Base-by-base conservation (phyloP, 2,888 invertebrate genomes). In the Agrotis ipsilon region DNA sequence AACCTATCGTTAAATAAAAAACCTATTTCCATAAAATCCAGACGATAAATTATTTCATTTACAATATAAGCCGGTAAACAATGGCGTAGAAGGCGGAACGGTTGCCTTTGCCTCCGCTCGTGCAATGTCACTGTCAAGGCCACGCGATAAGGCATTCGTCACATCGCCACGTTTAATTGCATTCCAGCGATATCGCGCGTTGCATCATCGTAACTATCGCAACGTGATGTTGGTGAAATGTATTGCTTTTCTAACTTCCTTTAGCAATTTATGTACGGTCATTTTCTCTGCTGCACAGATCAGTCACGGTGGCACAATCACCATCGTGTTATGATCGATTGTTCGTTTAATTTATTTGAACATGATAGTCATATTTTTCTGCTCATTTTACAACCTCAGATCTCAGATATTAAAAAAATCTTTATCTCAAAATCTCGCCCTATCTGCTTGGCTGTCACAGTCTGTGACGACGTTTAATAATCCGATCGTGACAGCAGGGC, bases 61-160 rank as follows among this genome's bases (percentile, higher is more conserved):
- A 72, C 71, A 76, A 73, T 78, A 70, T 76, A 78, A 69, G 72
- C 73, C 61, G 61, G 58, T 77, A 81, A 85, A 85, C 77, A 81
- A 81, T 77, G 67, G 76, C 73, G 68, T 66, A 66, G 72, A 72
- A 80, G 83, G 78, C 73, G 78, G 68, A 68, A 68, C 78, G 73
- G 49, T 72, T 62, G 67, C 65, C 68, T 69, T 74, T 82, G 64
- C 80, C 78, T 51, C 62, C 32, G 79, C 85, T 84, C 86, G 85
- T 81, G 88, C 91, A 93, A 92, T 92, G 94, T 93, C 95, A 95
- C 77, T 94, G 95, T 92, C 95, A 95, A 95, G 95, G 95, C 89
- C 90, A 84, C 75, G 84, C 92, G 94, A 94, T 95, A 94, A 91
- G 89, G 89, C 82, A 88, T 92, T 92, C 91, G 94, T 92, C 94